Percentiles rank a stretch among this genome's conserved stretches.
These are phyloP conservation scores for Amblyraja radiata DNA, from an alignment of 2,797 vertebrate species.

Conservation along the genomic window DNA sequence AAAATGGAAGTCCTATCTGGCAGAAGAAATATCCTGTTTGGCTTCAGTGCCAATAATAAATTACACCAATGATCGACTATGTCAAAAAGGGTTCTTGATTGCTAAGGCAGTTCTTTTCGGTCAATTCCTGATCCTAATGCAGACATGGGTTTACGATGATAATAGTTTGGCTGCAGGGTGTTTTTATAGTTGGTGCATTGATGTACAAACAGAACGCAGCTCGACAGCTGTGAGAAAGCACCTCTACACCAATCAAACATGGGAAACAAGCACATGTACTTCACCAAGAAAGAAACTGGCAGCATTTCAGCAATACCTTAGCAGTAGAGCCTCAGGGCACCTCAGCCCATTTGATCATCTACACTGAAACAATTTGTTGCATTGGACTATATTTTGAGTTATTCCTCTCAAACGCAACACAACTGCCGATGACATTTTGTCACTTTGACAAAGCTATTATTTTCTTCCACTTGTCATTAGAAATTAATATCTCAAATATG, in stretches of 20 bases:
- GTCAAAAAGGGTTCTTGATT: neutral
- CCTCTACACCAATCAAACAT: constrained; percentile 20
- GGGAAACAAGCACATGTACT: constrained; percentile 19
- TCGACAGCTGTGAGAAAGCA: constrained; percentile 15
- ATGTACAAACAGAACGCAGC: neutral
- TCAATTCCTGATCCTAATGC: neutral
- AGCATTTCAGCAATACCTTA: constrained; percentile 25
- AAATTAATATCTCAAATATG: constrained; percentile 16
- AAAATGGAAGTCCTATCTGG: neutral
- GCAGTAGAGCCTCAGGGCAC: constrained; percentile 6
- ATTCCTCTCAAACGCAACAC: neutral
- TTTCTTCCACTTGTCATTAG: constrained; percentile 15
- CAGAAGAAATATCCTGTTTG: neutral
- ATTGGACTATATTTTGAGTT: constrained; percentile 25
- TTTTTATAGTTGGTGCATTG: neutral
- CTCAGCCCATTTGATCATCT: constrained; percentile 16
- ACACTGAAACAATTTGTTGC: constrained; percentile 28
- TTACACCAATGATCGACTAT: neutral
- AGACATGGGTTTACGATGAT: neutral
- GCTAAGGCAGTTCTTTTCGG: neutral
- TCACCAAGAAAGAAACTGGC: constrained; percentile 8
- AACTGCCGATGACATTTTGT: constrained; percentile 14
- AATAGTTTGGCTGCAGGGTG: neutral
- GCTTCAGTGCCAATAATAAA: neutral
- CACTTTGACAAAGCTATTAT: constrained; percentile 23